Base-by-base conservation (phyloP, 2,113 vertebrate species). In the Callipepla squamata region DNA sequence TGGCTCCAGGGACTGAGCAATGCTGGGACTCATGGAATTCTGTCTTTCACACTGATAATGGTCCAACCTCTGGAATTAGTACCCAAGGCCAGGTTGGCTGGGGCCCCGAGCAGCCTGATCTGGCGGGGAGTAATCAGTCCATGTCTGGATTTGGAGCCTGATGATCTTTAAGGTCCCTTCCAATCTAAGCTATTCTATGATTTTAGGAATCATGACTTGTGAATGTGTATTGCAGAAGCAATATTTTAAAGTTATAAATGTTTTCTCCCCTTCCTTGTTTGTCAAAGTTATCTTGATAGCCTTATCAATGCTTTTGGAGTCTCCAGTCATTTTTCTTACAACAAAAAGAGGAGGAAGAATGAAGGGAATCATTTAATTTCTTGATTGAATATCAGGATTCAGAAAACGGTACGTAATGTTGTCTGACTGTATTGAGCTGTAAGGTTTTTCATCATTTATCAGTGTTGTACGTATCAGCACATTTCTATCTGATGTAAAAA, bases 281-380 rank as follows among this genome's bases (percentile, higher is more conserved):
- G 82, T 80, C 80, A 75, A 75, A 72, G 58, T 92, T 86, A 94
- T 89, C 93, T 93, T 93, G 65, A 61, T 30, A 48, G 32, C 1
- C 22, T 92, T 95, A 96, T 90, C 93, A 88, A 48, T 90, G 96
- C 90, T 88, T 94, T 90, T 66, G 75, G 76, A 92, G 80, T 40
- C 76, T 80, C 87, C 59, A 78, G 93, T 78, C 2, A 68, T 93
- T 96, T 95, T 94, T 94, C 88, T 95, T 92, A 34, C 18, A 70
- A 19, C 17, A 85, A 85, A 90, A 93, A 94, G 76, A 78, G 68
- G 16, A 90, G 55, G 83, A 96, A 91, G 80, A 93, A 92, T 14
- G 76, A 84, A 30, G 34, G n/a, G 22, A 94, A 93, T 96, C 5
- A 88, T 68, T 80, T 88, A 61, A 88, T 61, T 70, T 93, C 82